Evolutionary conservation across 2,888 invertebrate genomes (phyloP), one percentile per base, ranked within the genome.

Genomic region (Alsophila aescularia): DNA sequence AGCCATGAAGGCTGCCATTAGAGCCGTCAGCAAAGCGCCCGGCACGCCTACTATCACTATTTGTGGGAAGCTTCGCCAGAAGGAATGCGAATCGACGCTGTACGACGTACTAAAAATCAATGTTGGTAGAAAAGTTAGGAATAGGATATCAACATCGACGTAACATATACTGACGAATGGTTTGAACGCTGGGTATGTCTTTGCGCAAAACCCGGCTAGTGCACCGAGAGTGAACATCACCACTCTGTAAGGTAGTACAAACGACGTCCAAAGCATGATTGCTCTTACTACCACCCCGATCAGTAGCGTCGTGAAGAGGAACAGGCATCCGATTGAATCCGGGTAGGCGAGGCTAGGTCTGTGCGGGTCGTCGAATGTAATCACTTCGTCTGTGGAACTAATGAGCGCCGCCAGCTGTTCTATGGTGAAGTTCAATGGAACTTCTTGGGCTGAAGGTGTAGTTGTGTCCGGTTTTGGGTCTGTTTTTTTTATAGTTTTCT

Each of bases 81-180:
- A 88, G 0, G 89, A 82, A 63, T 91, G 90, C 0, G 84, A 77
- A 55, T 90, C 90, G 0, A 87, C 83, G 1, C 70, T 79, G 27
- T 91, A 92, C 0, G 90, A 85, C 0, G 85, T 88, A 31, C 84
- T 84, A 21, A 90, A 91, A 10, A 87, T 78, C 2, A 92, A 61
- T 4, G 83, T 70, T 0, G 90, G 90, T 12, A 91, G 58, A 35
- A 84, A 90, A 0, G 71, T 62, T 6, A 85, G 60, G 0, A 90
- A 50, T 0, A 90, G 15, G 0, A 82, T 44, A 31, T 90, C 85
- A 0, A 87, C 79, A 2, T 90, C 87, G 0, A 80, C 61, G 48
- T 83, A 88, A 44, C 89, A 90, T 1, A 87, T 64, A 5, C 69
- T 59, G 0, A 90, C 84, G 1, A 87, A 59, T 0, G 90, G 90